Evolutionary conservation across 1,140 invertebrate genomes (phyloP), one percentile per base, ranked within the genome.

Genomic region (Pseudobourletiella spinata): DNA sequence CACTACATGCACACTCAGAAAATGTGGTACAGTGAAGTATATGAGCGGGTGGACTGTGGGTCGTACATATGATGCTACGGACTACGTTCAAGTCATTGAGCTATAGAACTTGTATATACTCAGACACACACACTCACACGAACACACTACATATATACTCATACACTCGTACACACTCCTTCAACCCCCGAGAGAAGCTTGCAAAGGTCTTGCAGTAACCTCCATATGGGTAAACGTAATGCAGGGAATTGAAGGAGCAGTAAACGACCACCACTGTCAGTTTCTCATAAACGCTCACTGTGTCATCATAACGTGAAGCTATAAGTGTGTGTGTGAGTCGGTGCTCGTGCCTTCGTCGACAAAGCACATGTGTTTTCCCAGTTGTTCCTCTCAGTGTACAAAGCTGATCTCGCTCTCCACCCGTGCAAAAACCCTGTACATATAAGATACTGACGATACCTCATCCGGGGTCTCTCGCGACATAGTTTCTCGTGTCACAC

Each of bases 271-370:
- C 44, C 6, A 11, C 20, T 11, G 14, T 48, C 44, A 48, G 44
- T 48, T 48, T 48, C 44, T 48, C 44, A 48, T 18, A 48, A 22
- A 48, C 44, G 6, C 22, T 48, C 44, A 48, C 44, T 6, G 44
- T 48, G 44, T 48, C 44, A 48, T 48, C 44, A 48, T 48, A 48
- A 11, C 44, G 6, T 48, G 20, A 4, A 48, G 44, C 14, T 39
- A 11, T 39, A 39, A 39, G n/a, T n/a, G n/a, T 39, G 32, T 39
- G 32, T 39, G 32, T 39, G 32, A 11, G 32, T n/a, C 8, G 32
- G n/a, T 39, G 8, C 32, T 39, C 32, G 32, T 39, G 32, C n/a
- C 32, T 39, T 39, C n/a, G 32, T 39, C 32, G n/a, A 11, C n/a
- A n/a, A 39, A 39, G 32, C n/a, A 11, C n/a, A 39, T 11, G 32